Conservation (phyloP, 2,113 vertebrate species). For the Pampusana beccarii region DNA sequence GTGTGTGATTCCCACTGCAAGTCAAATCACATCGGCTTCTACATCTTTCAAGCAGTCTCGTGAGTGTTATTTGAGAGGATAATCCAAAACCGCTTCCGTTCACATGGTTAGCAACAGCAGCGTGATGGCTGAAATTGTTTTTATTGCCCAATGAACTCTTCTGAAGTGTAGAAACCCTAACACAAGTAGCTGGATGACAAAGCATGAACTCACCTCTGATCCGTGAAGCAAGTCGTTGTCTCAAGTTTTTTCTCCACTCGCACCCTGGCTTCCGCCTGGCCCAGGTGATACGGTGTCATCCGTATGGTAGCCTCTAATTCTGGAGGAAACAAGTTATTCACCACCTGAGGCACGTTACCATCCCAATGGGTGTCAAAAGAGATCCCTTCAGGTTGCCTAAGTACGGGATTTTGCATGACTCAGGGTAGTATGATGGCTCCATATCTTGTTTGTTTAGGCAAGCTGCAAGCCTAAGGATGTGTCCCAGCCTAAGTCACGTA, state of each 20-base stretch:
- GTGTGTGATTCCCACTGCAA: not conserved
- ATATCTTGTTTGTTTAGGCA: not conserved
- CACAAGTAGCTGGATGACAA: not conserved
- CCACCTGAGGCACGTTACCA: not conserved
- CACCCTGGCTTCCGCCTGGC: not conserved
- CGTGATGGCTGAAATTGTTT: not conserved
- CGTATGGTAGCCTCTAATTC: accelerated
- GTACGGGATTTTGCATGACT: not conserved
- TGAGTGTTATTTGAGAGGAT: not conserved
- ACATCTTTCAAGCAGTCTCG: not conserved
- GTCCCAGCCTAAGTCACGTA: not conserved
- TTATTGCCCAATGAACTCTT: not conserved
- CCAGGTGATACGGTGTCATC: not conserved
- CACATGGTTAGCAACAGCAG: not conserved
- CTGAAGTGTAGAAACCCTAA: not conserved
- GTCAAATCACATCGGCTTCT: not conserved
- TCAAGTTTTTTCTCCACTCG: accelerated
- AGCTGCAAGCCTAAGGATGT: not conserved
- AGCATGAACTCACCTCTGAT: not conserved
- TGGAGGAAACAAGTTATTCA: not conserved
- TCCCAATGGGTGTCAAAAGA: not conserved
- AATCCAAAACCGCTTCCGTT: not conserved
- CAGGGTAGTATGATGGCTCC: not conserved
- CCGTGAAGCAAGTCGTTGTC: not conserved
- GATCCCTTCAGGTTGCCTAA: accelerated